Conservation (phyloP, 2,113 vertebrate species). For the Glaucomys volans region DNA sequence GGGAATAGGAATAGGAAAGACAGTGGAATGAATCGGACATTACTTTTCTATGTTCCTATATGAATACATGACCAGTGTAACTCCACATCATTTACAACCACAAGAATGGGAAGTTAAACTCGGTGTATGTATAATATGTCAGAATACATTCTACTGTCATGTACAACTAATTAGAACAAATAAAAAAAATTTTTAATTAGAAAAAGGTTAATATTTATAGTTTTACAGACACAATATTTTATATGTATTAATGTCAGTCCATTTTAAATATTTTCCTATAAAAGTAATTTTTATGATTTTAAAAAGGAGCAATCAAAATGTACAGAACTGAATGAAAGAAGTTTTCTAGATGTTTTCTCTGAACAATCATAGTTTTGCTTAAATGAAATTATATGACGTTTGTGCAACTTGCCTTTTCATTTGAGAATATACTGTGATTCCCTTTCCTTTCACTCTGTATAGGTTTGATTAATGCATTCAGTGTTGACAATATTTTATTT, state of each 20-base stretch:
- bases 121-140: too few relatives aligned
- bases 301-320: not conserved
- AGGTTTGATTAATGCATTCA: not conserved
- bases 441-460: not conserved
- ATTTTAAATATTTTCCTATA: slow-evolving; percentile 19
- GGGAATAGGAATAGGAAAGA: too few relatives aligned
- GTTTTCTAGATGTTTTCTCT: not conserved
- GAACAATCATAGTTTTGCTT: not conserved
- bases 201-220: not conserved
- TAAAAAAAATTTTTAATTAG: not conserved
- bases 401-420: not conserved
- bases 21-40: too few relatives aligned
- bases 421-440: not conserved
- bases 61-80: too few relatives aligned
- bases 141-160: too few relatives aligned
- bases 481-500: not conserved
- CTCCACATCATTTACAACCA: too few relatives aligned
- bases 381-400: not conserved
- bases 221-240: not conserved
- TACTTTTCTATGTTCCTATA: too few relatives aligned
- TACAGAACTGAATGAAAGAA: not conserved
- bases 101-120: too few relatives aligned
- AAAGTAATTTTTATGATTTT: not conserved
- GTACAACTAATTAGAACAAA: too few relatives aligned
- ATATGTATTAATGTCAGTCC: not conserved